A percentile compares a stretch with the other conserved stretches of the same genome.
phyloP scores from a whole-genome alignment of 2,113 vertebrate species.

The Peucedramus taeniatus region DNA sequence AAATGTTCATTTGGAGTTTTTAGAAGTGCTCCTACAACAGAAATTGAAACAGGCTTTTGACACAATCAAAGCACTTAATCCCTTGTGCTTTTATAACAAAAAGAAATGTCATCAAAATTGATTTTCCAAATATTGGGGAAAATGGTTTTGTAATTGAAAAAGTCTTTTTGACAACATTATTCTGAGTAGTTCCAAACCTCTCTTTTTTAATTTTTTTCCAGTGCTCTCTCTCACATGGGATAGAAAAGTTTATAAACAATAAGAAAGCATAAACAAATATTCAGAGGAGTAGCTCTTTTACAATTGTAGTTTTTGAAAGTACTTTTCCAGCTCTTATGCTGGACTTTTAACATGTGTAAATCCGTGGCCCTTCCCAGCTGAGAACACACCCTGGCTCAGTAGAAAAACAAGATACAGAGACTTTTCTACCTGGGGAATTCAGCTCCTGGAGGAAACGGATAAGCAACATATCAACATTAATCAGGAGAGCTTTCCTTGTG shows the following conservation, averaged over 20 bases:
- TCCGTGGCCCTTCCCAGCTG: neutral
- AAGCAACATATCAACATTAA: accelerated
- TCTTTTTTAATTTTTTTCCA: neutral
- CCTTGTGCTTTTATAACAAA: neutral
- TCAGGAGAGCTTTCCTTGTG: neutral
- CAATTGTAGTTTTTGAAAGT: neutral
- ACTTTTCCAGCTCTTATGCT: neutral
- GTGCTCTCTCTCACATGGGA: neutral
- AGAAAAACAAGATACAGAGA: neutral
- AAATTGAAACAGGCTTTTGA: neutral
- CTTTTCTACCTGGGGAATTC: neutral
- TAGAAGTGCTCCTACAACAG: neutral
- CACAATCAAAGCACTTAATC: neutral
- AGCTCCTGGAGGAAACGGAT: neutral
- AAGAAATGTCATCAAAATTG: neutral
- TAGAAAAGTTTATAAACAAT: neutral
- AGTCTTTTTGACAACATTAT: neutral
- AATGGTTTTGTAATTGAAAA: neutral
- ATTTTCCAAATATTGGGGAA: neutral
- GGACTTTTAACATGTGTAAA: neutral
- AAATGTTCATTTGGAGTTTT: neutral
- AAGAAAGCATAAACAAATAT: neutral
- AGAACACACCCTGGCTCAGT: neutral
- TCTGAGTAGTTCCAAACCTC: neutral
- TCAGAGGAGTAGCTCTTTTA: neutral